Evolutionary conservation across 2,113 vertebrate species (phyloP).

Genomic region (Tonatia bakeri): DNA sequence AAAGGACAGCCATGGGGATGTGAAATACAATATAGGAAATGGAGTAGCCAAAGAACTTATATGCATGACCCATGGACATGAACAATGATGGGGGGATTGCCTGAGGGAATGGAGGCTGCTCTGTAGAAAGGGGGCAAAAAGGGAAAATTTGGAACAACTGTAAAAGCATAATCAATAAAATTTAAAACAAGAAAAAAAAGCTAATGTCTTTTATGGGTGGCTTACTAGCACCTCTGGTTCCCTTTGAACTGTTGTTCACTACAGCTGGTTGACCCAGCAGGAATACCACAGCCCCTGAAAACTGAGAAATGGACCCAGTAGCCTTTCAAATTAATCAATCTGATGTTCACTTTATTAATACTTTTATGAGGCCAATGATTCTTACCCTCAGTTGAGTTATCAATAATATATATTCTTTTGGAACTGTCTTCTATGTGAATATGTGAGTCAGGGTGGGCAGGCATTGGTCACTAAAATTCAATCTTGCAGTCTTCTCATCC

Average conservation of each 20-base stretch:
- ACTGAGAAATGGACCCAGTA: no score
- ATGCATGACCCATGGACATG: no score
- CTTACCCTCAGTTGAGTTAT: not conserved
- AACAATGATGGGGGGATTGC: no score
- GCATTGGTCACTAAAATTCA: not conserved
- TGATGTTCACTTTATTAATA: not conserved
- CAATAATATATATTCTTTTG: not conserved
- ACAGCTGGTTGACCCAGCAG: not conserved
- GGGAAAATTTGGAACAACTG: no score
- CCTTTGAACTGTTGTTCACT: not conserved
- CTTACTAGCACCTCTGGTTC: rapidly evolving
- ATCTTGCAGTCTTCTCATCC: not conserved
- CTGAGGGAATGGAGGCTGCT: no score
- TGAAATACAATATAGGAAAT: no score
- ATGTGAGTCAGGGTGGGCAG: not conserved
- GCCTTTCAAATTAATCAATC: not conserved
- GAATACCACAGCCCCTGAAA: not conserved
- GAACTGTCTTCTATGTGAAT: not conserved
- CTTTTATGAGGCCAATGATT: not conserved
- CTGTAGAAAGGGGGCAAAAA: no score
- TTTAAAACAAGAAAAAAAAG: not conserved
- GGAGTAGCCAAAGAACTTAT: no score
- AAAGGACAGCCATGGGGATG: no score
- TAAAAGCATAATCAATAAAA: no score
- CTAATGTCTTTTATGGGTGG: not conserved